Evolutionary conservation across 2,888 invertebrate species (phyloP).

Genomic region (Troides aeacus): DNA sequence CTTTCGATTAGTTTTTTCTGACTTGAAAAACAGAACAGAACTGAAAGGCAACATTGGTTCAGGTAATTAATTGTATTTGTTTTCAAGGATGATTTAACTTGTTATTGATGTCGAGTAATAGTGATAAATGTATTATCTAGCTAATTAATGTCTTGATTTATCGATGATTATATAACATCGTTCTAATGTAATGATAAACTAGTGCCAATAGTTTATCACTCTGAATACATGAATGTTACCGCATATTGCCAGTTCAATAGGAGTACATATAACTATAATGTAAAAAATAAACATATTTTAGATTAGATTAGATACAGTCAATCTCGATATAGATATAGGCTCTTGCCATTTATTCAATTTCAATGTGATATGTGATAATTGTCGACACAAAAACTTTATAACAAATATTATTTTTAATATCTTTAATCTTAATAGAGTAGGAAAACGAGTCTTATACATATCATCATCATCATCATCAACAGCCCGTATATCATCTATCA

Average conservation of each 20-base stretch:
- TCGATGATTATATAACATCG: not conserved
- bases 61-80: not conserved
- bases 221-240: not conserved
- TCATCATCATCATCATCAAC: too few relatives aligned
- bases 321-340: too few relatives aligned
- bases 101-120: constrained; percentile 1
- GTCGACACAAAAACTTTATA: too few relatives aligned
- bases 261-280: not conserved
- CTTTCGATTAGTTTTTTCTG: too few relatives aligned
- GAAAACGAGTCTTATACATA: too few relatives aligned
- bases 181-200: not conserved
- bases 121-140: constrained; percentile 1
- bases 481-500: too few relatives aligned
- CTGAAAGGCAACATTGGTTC: not conserved
- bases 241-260: not conserved
- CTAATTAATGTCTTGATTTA: constrained; percentile 1
- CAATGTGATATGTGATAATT: too few relatives aligned
- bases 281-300: not conserved
- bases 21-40: too few relatives aligned
- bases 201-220: constrained; percentile 2
- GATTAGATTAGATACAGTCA: too few relatives aligned
- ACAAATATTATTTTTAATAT: too few relatives aligned
- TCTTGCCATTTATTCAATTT: too few relatives aligned
- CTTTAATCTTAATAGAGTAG: too few relatives aligned
- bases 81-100: not conserved